Evolutionary conservation across 1,140 invertebrate genomes (phyloP).

Genomic region (Tigriopus japonicus): DNA sequence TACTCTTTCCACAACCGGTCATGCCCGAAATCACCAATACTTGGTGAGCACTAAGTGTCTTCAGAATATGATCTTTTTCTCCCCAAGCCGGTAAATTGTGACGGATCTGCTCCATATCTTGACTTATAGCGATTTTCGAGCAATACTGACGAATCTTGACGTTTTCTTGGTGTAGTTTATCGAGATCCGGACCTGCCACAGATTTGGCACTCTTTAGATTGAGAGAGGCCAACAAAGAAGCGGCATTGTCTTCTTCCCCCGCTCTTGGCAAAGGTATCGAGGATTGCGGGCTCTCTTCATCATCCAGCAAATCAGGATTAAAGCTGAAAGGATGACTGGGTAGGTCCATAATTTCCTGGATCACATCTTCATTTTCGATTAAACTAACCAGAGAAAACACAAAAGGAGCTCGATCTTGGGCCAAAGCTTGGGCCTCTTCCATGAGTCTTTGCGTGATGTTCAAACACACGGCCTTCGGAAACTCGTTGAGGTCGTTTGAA

Average conservation of each 20-base stretch:
- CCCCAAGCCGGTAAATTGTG: neutral
- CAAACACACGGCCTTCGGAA: neutral
- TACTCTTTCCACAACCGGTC: conserved; percentile 60
- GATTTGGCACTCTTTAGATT: neutral
- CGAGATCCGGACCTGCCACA: neutral
- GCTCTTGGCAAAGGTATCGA: neutral
- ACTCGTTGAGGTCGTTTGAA: neutral
- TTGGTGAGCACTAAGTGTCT: neutral
- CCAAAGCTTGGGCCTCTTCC: neutral
- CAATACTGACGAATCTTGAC: neutral
- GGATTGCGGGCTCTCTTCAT: neutral
- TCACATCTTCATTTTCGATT: neutral
- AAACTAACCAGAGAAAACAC: neutral
- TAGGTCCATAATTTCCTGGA: neutral
- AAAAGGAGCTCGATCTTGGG: neutral
- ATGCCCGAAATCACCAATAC: conserved; percentile 61
- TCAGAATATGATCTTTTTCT: neutral
- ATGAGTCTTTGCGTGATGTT: conserved; percentile 3
- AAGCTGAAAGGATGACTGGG: neutral
- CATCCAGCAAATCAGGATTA: neutral
- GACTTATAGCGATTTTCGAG: neutral
- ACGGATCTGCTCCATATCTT: neutral
- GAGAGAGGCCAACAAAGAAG: neutral
- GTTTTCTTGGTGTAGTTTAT: too few species aligned
- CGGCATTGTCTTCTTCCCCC: neutral